These are phyloP conservation scores for Apostichopus californicus DNA, from an alignment of 35 echinoderm and acorn worm genomes.

Conservation along the genomic window DNA sequence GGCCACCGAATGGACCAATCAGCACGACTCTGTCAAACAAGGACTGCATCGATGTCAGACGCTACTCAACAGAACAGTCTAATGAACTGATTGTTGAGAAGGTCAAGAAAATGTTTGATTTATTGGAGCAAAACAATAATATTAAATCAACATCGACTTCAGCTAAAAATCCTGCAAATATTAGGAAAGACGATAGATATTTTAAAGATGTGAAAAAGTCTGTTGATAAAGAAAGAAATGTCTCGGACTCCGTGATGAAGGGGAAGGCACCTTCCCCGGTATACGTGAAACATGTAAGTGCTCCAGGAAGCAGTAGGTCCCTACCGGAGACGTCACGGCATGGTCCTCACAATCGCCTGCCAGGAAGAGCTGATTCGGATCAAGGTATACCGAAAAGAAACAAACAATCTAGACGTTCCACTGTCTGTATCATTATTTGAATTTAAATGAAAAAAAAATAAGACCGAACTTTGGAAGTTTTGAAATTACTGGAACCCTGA, in stretches of 20 bases:
- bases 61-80: not conserved
- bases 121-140: slow-evolving; percentile 19
- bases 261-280: not conserved
- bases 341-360: not conserved
- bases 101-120: slow-evolving; percentile 38
- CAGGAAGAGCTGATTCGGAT: not conserved
- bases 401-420: not conserved
- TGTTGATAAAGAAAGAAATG: not conserved
- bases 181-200: not conserved
- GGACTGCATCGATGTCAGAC: slow-evolving; percentile 84
- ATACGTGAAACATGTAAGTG: slow-evolving; percentile 14
- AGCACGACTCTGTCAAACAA: slow-evolving; percentile 80
- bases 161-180: not conserved
- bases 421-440: not conserved
- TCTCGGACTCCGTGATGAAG: not conserved
- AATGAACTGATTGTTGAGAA: slow-evolving; percentile 71
- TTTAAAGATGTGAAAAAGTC: not conserved
- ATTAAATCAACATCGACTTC: not conserved
- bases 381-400: slow-evolving; percentile 10
- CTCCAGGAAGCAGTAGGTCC: slow-evolving; percentile 14
- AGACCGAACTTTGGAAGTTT: no score
- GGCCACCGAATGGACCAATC: slow-evolving; percentile 84
- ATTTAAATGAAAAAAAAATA: not conserved
- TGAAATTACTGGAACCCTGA: no score
- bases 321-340: not conserved